phyloP scores from a whole-genome alignment of 2,113 vertebrate species.

The Neodon shergylaensis region DNA sequence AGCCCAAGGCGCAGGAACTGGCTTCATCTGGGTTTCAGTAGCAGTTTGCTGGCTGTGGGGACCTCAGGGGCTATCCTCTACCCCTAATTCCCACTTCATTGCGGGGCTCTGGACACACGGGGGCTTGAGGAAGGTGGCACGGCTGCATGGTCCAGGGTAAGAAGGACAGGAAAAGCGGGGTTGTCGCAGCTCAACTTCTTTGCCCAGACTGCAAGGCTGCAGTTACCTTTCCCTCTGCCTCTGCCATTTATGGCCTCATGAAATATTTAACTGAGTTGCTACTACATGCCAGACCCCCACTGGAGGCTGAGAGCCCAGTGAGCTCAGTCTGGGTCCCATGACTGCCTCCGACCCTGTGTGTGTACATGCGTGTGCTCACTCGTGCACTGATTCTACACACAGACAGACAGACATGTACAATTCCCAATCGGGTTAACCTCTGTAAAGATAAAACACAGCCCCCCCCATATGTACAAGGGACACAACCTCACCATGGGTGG shows the following conservation, averaged over 20 bases:
- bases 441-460: neutral
- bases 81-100: neutral
- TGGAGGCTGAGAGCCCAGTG: neutral
- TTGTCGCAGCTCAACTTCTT: neutral
- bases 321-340: neutral
- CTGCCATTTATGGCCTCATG: constrained; percentile 8
- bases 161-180: neutral
- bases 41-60: neutral
- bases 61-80: fast-evolving
- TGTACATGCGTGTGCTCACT: neutral
- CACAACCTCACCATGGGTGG: fast-evolving
- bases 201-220: neutral
- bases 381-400: neutral
- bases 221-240: neutral
- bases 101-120: no score
- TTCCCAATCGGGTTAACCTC: neutral
- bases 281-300: neutral
- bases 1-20: neutral
- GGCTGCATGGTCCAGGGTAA: neutral
- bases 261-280: constrained; percentile 57
- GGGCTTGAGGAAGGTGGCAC: neutral
- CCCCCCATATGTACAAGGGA: neutral
- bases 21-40: neutral
- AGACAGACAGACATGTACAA: no score
- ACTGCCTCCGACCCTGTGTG: neutral